Percentiles rank a stretch among this genome's conserved stretches.
Evolutionary conservation across 2,797 vertebrate genomes (phyloP).

Genomic region (Balearica regulorum): DNA sequence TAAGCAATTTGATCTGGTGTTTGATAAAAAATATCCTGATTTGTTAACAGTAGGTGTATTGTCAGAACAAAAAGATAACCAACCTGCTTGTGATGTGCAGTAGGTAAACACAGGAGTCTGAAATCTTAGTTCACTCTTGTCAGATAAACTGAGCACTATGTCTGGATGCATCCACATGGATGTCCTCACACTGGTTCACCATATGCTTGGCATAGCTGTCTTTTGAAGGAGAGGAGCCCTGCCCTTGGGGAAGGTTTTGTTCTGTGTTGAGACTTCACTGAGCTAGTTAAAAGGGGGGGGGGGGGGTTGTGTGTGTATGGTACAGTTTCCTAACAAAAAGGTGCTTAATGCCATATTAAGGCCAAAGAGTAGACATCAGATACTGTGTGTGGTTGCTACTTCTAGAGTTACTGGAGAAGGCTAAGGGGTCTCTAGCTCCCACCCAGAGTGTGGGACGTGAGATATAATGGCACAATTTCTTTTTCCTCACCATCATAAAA

Average conservation of each 20-base stretch:
- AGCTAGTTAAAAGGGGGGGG: background rate
- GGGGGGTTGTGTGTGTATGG: background rate
- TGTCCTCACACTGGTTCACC: constrained; percentile 22
- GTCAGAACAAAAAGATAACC: background rate
- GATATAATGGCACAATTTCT: background rate
- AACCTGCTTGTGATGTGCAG: background rate
- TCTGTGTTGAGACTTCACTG: background rate
- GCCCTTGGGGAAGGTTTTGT: background rate
- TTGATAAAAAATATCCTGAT: background rate
- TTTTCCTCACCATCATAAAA: background rate
- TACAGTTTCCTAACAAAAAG: background rate
- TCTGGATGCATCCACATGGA: background rate
- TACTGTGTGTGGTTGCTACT: background rate
- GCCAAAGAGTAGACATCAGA: background rate
- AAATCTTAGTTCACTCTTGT: background rate
- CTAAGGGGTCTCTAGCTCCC: background rate
- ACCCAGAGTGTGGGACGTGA: background rate
- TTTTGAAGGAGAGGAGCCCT: background rate
- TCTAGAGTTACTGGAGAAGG: background rate
- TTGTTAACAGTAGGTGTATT: background rate
- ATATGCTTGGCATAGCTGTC: background rate
- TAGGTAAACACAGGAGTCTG: background rate
- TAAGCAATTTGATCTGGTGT: background rate
- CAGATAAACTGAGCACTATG: background rate
- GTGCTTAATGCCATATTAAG: background rate